Evolutionary conservation across 2,113 vertebrate genomes (phyloP), one percentile per base, ranked within the genome.

Genomic region (Oreotrochilus melanogaster): DNA sequence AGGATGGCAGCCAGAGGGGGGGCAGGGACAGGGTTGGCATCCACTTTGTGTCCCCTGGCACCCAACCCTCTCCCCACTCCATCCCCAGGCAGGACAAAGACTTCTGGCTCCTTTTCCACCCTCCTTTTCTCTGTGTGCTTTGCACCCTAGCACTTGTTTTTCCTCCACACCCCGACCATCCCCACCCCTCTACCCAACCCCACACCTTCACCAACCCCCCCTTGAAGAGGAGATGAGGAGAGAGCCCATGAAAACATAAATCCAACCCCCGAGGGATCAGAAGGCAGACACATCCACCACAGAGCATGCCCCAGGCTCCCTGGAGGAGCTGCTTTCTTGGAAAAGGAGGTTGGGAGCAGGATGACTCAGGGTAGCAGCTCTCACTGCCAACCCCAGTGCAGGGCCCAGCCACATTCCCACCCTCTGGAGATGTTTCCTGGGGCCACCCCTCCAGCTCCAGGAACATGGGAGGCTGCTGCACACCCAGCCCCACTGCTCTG

Each of bases 311-410:
- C 86, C 88, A 6, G 89, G 92, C 92, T 95, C 80, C 92, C 72
- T 14, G 22, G 75, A 86, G 94, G 56, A 94, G 91, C 88, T 23
- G 74, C 81, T 57, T 95, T 93, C 95, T 91, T 92, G 95, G 92
- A 96, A 91, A 80, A 80, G 94, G 94, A 96, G 96, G 89, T 91
- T 92, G 92, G 0, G 3, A 95, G 64, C 0, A 16, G 78, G 91
- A 91, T 94, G 94, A 95, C 92, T 96, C 93, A 84, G 89, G 94
- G 50, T 86, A 84, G 57, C 17, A 1, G 84, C 76, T 87, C 78
- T 42, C 0, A 2, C 73, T 95, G 95, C 93, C 94, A 94, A 89
- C 58, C 87, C 87, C 85, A 89, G 70, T 8, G 47, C 82, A 13
- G 0, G 8, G 69, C 94, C 74, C 42, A 3, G 78, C 78, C 35